phyloP scores from a whole-genome alignment of 2,797 vertebrate genomes.

The Chromis chromis region DNA sequence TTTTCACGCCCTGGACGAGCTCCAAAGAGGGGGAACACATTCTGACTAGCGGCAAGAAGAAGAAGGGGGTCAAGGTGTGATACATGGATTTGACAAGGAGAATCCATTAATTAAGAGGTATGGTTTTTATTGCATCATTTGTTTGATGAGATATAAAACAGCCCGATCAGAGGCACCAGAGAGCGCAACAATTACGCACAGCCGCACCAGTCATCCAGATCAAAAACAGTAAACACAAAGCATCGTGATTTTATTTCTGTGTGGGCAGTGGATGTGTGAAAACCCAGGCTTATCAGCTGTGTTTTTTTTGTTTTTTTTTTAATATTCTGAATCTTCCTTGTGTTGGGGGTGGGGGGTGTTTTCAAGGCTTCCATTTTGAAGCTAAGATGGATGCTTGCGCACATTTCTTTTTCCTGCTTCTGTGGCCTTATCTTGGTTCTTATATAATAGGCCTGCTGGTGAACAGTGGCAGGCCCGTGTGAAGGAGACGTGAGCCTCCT shows the following conservation, averaged over 20 bases:
- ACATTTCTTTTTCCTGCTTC: slow-evolving; percentile 73
- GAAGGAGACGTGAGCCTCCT: not conserved
- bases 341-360: slow-evolving; percentile 50
- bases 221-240: too few species aligned
- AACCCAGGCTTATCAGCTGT: not conserved
- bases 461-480: slow-evolving; percentile 21
- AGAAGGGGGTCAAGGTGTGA: slow-evolving; percentile 54
- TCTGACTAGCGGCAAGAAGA: too few species aligned
- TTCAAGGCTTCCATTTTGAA: slow-evolving; percentile 86
- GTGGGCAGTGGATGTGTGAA: not conserved
- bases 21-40: too few species aligned
- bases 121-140: not conserved
- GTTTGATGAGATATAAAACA: not conserved
- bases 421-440: slow-evolving; percentile 63
- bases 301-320: slow-evolving; percentile 9
- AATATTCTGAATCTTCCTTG: slow-evolving; percentile 30
- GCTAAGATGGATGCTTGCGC: slow-evolving; percentile 86
- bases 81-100: slow-evolving; percentile 64
- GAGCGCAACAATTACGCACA: not conserved
- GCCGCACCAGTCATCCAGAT: too few species aligned
- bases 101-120: slow-evolving; percentile 67
- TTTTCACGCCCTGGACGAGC: slow-evolving; percentile 54
- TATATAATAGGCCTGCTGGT: slow-evolving; percentile 66
- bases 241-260: too few species aligned
- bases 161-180: not conserved